Evolutionary conservation across 2,888 invertebrate genomes (phyloP), one percentile per base, ranked within the genome.

Genomic region (Calliopum simillimum): DNA sequence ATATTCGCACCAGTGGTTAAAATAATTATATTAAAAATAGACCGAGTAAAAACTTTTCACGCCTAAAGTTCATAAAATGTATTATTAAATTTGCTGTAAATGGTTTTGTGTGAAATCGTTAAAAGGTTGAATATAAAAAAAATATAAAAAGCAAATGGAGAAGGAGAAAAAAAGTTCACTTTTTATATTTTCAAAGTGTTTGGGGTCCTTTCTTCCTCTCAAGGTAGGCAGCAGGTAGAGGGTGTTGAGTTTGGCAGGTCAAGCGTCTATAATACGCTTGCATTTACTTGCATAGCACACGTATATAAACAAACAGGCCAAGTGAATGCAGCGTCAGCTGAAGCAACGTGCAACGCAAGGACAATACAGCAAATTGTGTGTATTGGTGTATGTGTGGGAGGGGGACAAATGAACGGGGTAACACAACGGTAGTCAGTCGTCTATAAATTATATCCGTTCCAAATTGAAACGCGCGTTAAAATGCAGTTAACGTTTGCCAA

Each of bases 401-500:
- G 43, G 23, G 46, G 14, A 61, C 55, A 53, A 49, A 33, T 46
- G 41, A 41, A 51, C 43, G 53, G 33, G 68, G 75, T 71, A 68
- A 71, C 70, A 71, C 64, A 71, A 73, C 72, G 71, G 73, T 73
- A 76, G 81, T 82, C 82, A 82, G 83, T 82, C 83, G 83, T 83
- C 83, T 83, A 83, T 83, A 83, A 83, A 83, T 83, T 83, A 83
- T 83, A 83, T 83, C 83, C 83, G 83, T 79, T 83, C 83, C 80
- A 83, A 83, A 83, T 83, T 83, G 83, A 83, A 83, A 83, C 77
- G 83, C 83, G 83, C 83, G 83, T 83, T 83, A 83, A 83, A 83
- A 83, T 83, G 83, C 83, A 83, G 83, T 83, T 83, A 83, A 82
- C 83, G 81, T 83, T 81, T 79, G 68, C 62, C 67, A 53, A 67